phyloP scores from a whole-genome alignment of 2,888 invertebrate genomes.

The Ormia ochracea region DNA sequence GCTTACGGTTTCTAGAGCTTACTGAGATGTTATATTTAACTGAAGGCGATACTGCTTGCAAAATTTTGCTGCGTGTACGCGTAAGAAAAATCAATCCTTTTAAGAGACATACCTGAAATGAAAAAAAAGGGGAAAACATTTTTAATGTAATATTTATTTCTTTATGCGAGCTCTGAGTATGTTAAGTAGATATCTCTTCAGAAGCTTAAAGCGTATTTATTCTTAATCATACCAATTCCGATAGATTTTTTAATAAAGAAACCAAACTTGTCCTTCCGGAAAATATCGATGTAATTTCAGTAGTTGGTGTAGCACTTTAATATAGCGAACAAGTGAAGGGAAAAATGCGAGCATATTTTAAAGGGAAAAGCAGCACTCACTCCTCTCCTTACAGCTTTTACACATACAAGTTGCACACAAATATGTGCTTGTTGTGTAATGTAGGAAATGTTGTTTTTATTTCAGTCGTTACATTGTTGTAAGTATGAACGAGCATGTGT shows the following conservation, averaged over 20 bases:
- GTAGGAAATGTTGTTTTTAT: slow-evolving; percentile 5
- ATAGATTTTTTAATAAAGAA: not conserved
- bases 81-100: not conserved
- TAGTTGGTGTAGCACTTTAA: not conserved
- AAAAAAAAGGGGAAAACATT: slow-evolving; percentile 4
- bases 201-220: slow-evolving; percentile 50
- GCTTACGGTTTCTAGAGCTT: not conserved
- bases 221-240: slow-evolving; percentile 61
- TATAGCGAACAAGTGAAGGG: not conserved
- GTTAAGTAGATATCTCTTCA: too few species aligned
- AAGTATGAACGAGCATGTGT: not conserved
- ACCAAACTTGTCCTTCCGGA: slow-evolving; percentile 12
- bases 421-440: slow-evolving; percentile 34
- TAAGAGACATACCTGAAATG: slow-evolving; percentile 34
- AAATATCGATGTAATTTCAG: slow-evolving; percentile 53
- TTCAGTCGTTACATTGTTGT: not conserved
- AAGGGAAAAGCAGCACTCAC: not conserved
- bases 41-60: slow-evolving; percentile 20
- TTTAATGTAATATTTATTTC: too few species aligned
- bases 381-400: not conserved
- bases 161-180: too few species aligned
- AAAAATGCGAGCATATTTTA: slow-evolving; percentile 29
- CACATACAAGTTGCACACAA: slow-evolving; percentile 23
- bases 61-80: not conserved
- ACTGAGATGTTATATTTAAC: not conserved